Evolutionary conservation across 2,888 invertebrate species (phyloP), one percentile per base, ranked within the genome.

Genomic region (Drosophila imparisetae): DNA sequence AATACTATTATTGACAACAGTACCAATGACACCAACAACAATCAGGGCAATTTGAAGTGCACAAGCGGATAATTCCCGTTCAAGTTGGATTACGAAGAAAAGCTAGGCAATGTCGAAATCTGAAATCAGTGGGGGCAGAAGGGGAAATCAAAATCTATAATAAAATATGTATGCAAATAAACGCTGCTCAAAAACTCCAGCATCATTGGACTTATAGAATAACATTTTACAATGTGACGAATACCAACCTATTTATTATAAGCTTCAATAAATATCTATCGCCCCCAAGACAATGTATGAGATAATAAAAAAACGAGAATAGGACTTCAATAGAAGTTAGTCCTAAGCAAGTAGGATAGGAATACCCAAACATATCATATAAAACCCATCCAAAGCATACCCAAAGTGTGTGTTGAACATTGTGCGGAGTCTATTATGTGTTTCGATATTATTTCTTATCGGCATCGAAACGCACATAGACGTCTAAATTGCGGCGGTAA

Each of bases 401-500:
- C n/a, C 18, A 53, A 70, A 50, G 30, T 38, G 64, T 58, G n/a
- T n/a, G n/a, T 53, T 58, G 58, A 54, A 34, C 61, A 48, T 55
- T 42, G 24, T 29, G 66, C 5, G 48, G 21, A 77, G 64, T 78
- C 53, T 45, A 78, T 78, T 72, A 72, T 67, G 64, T 38, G 48
- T 36, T 42, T 24, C 21, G 49, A 27, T 67, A 79, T 73, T 76
- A 76, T 66, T 73, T 73, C 62, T 76, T 79, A 82, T 85, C 83
- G 76, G 54, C 55, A 63, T 45, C 65, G 60, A 62, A 78, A 75
- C 70, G 69, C 82, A 68, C 81, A 72, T 72, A 80, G 72, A 83
- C 81, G 75, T 83, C 83, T 75, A 73, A 80, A 78, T 78, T 75
- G 80, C 29, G 59, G 38, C 73, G 65, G 67, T 78, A 85, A 78